Conservation (phyloP, 1,140 invertebrate species). For the Trichomalopsis sarcophagae region DNA sequence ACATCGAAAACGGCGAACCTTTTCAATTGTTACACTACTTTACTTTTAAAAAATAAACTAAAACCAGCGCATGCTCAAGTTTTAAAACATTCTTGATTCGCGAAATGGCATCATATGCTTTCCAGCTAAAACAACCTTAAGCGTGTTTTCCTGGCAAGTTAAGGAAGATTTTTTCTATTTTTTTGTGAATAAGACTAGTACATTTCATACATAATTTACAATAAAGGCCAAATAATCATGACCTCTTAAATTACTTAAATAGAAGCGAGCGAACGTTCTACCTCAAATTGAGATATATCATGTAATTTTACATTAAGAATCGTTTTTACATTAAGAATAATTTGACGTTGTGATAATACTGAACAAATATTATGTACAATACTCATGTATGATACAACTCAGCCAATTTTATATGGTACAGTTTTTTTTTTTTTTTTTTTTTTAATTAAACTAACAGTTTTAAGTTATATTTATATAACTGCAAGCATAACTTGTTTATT, state of each 20-base stretch:
- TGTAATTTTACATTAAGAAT: slow-evolving; percentile 17
- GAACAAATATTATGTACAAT: slow-evolving; percentile 45
- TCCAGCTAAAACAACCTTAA: slow-evolving; percentile 15
- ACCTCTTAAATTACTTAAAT: slow-evolving; percentile 19
- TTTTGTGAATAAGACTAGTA: slow-evolving; percentile 42
- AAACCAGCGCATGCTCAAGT: slow-evolving; percentile 6
- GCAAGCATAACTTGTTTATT: not conserved
- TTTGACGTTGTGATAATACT: slow-evolving; percentile 42
- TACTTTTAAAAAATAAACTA: not conserved
- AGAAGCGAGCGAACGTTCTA: slow-evolving; percentile 1
- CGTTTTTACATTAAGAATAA: slow-evolving; percentile 27
- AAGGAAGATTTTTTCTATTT: slow-evolving; percentile 14
- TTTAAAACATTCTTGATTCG: not conserved
- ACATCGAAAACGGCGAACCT: not conserved
- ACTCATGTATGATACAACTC: slow-evolving; percentile 31
- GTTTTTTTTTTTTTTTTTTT: slow-evolving; percentile 12
- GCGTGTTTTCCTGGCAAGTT: not conserved
- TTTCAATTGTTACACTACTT: not conserved
- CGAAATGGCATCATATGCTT: slow-evolving; percentile 33
- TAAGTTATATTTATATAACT: not conserved
- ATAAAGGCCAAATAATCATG: not conserved
- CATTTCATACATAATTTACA: slow-evolving; percentile 48
- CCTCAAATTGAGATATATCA: not conserved
- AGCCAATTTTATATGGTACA: slow-evolving; percentile 31
- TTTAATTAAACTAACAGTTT: not conserved